A percentile compares a stretch with the other conserved stretches of the same genome.
phyloP scores from a whole-genome alignment of 2,888 invertebrate species.

The Strigamia crassipes region DNA sequence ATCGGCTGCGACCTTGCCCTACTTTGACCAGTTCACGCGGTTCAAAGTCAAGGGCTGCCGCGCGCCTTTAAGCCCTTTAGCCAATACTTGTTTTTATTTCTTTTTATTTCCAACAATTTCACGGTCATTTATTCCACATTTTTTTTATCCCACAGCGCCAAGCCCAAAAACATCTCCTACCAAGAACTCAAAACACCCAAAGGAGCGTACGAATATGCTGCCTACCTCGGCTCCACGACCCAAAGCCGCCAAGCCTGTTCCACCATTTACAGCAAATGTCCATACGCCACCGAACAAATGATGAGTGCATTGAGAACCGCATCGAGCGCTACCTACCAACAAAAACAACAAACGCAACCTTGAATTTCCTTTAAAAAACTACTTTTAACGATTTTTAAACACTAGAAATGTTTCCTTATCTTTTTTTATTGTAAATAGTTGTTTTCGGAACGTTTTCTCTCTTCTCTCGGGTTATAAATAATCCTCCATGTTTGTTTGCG shows the following conservation, averaged over 20 bases:
- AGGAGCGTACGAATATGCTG: constrained; percentile 51
- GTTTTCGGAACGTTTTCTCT: not conserved
- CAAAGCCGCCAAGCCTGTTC: constrained; percentile 49
- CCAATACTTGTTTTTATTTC: not conserved
- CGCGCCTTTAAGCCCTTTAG: constrained; percentile 1
- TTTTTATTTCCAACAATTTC: constrained; percentile 7
- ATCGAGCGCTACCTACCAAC: constrained; percentile 43
- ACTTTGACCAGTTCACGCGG: constrained; percentile 41
- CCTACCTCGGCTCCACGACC: constrained; percentile 51
- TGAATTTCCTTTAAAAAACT: not conserved
- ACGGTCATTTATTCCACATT: constrained; percentile 37
- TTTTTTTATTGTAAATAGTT: not conserved
- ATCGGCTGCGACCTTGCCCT: constrained; percentile 43
- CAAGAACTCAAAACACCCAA: constrained; percentile 50
- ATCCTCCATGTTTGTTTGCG: not conserved
- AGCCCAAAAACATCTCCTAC: constrained; percentile 49
- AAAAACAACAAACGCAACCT: constrained; percentile 38
- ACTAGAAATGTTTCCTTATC: not conserved
- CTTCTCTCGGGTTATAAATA: not conserved
- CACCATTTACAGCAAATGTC: constrained; percentile 50
- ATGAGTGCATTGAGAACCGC: constrained; percentile 50
- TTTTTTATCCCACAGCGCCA: constrained; percentile 43
- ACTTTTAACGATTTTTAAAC: not conserved
- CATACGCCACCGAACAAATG: constrained; percentile 49
- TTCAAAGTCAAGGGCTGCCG: constrained; percentile 34